phyloP scores from a whole-genome alignment of 2,888 invertebrate genomes.

The Julus scanicus region DNA sequence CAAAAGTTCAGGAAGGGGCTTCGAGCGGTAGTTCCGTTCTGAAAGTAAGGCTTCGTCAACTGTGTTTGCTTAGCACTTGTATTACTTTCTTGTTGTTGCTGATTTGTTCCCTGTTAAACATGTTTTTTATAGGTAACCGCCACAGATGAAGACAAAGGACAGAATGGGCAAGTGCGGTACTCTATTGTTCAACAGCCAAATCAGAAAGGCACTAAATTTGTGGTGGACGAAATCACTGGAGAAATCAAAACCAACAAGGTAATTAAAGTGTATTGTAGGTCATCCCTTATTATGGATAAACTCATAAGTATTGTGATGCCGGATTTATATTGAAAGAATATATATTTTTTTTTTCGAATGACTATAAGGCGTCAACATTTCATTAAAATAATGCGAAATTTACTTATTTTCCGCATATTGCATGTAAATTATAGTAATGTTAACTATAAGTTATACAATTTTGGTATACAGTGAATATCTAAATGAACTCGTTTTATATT shows the following conservation, averaged over 20 bases:
- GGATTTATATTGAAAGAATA: not conserved
- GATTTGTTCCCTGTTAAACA: not conserved
- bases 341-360: not conserved
- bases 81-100: not conserved
- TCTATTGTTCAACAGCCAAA: slow-evolving; percentile 97
- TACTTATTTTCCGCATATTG: no score
- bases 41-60: slow-evolving; percentile 72
- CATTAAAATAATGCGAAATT: no score
- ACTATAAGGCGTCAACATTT: not conserved
- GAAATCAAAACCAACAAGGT: slow-evolving; percentile 92
- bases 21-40: slow-evolving; percentile 93
- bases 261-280: not conserved
- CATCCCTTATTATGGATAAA: no score
- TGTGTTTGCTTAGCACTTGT: not conserved
- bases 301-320: no score
- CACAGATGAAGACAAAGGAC: slow-evolving; percentile 95
- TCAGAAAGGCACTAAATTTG: slow-evolving; percentile 94
- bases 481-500: no score
- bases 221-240: slow-evolving; percentile 94
- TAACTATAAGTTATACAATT: no score
- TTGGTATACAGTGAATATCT: no score
- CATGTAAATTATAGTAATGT: no score
- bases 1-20: slow-evolving; percentile 94
- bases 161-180: slow-evolving; percentile 75
- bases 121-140: slow-evolving; percentile 73